A percentile compares a stretch with the other conserved stretches of the same genome.
Conservation (phyloP, 1,140 invertebrate species). For the Drosophila albomicans region DNA sequence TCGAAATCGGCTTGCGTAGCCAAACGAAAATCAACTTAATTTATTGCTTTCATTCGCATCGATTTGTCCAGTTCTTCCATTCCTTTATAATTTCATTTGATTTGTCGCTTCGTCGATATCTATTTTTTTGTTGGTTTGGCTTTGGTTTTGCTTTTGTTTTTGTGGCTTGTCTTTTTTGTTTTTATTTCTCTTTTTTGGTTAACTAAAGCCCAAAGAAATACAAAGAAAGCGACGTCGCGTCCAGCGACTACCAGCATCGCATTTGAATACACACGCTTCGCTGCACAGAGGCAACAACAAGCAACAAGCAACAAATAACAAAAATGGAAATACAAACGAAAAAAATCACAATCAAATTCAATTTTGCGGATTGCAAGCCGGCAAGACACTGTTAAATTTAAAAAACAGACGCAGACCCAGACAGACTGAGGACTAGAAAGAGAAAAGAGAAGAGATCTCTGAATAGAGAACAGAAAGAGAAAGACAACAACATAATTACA, state of each 20-base stretch:
- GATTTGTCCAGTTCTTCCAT: conserved; percentile 77
- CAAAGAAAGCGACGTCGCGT: conserved; percentile 69
- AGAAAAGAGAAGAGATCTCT: too few species aligned
- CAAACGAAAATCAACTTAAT: conserved; percentile 74
- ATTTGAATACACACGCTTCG: conserved; percentile 79
- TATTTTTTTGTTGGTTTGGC: conserved; percentile 26
- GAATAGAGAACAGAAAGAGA: too few species aligned
- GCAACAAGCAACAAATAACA: conserved; percentile 25
- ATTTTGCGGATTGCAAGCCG: conserved; percentile 11
- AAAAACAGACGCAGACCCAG: not conserved
- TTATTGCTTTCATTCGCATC: conserved; percentile 80
- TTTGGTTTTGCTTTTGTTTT: conserved; percentile 38
- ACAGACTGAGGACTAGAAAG: not conserved
- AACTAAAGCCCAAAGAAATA: conserved; percentile 60
- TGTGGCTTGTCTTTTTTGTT: conserved; percentile 22
- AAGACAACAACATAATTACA: not conserved
- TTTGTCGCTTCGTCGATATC: conserved; percentile 70
- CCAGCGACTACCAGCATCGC: conserved; percentile 45
- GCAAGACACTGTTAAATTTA: conserved; percentile 14
- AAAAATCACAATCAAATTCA: conserved; percentile 15
- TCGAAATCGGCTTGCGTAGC: conserved; percentile 67
- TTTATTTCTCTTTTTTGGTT: conserved; percentile 38
- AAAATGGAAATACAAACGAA: conserved; percentile 26
- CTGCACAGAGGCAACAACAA: conserved; percentile 49
- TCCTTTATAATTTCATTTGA: conserved; percentile 80